phyloP scores from a whole-genome alignment of 2,113 vertebrate genomes.

The Panthera tigris region DNA sequence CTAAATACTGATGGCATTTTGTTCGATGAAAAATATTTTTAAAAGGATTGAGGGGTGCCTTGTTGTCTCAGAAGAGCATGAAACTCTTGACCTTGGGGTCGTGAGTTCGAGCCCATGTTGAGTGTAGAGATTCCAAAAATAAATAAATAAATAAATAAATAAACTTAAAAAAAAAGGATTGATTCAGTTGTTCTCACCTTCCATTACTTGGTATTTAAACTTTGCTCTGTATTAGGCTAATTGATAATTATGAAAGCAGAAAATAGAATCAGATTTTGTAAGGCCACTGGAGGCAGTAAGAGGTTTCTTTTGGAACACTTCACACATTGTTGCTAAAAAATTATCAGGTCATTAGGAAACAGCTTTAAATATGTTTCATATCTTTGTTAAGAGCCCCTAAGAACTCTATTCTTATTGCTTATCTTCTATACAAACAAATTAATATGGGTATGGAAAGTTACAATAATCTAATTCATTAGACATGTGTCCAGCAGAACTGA shows the following conservation, averaged over 20 bases:
- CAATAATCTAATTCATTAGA: not conserved
- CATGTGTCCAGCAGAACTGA: not conserved
- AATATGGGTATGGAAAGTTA: not conserved
- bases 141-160: not conserved
- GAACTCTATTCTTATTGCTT: not conserved
- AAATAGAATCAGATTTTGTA: not conserved
- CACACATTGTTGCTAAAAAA: not conserved
- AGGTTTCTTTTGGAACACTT: not conserved
- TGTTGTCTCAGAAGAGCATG: not conserved
- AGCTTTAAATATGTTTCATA: not conserved
- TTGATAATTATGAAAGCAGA: not conserved
- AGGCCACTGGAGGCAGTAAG: not conserved
- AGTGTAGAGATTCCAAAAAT: not conserved
- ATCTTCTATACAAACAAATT: not conserved
- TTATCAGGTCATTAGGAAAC: not conserved
- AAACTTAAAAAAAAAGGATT: not conserved
- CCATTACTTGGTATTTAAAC: not conserved
- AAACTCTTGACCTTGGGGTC: not conserved
- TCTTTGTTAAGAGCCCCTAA: constrained; percentile 18
- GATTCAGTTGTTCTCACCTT: not conserved
- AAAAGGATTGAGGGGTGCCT: not conserved
- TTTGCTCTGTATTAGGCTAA: not conserved
- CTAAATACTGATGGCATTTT: not conserved
- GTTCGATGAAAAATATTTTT: not conserved
- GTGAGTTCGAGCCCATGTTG: not conserved